phyloP scores from a whole-genome alignment of 2,888 invertebrate species.

The Oligia latruncula region DNA sequence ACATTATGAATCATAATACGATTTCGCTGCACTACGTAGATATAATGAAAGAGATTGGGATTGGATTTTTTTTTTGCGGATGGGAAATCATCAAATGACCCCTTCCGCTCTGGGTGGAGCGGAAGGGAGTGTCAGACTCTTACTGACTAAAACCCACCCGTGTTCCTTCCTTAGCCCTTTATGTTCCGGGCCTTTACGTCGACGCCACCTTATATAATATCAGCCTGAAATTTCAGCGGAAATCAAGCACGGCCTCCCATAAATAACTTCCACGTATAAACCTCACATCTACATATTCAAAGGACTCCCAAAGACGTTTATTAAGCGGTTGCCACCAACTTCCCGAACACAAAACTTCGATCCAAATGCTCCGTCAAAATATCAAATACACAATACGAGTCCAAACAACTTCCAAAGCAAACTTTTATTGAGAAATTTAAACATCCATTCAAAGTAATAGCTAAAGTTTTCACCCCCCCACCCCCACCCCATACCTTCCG shows the following conservation, averaged over 20 bases:
- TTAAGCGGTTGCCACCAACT: slow-evolving; percentile 72
- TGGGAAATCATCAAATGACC: no score
- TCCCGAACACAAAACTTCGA: slow-evolving; percentile 68
- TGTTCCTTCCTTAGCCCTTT: no score
- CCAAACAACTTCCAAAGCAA: slow-evolving; percentile 67
- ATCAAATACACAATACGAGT: slow-evolving; percentile 78
- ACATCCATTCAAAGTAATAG: slow-evolving; percentile 83
- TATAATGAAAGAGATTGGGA: no score
- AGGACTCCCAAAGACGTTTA: slow-evolving; percentile 69
- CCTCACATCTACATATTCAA: slow-evolving; percentile 53
- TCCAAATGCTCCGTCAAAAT: slow-evolving; percentile 78
- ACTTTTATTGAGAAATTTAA: slow-evolving; percentile 86
- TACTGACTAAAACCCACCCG: no score
- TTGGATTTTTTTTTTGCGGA: no score
- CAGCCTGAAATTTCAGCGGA: slow-evolving; percentile 33
- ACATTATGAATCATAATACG: no score
- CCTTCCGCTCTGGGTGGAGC: no score
- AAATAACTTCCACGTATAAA: slow-evolving; percentile 53
- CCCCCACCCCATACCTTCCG: slow-evolving; percentile 30
- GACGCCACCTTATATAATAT: background rate
- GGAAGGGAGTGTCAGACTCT: no score
- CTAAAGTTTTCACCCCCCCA: slow-evolving; percentile 74
- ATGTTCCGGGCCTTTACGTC: no score
- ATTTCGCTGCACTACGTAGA: no score
- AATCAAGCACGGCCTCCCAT: slow-evolving; percentile 43